A percentile compares a stretch with the other conserved stretches of the same genome.
Evolutionary conservation across 2,113 vertebrate genomes (phyloP).

Genomic region (Apteryx mantelli): DNA sequence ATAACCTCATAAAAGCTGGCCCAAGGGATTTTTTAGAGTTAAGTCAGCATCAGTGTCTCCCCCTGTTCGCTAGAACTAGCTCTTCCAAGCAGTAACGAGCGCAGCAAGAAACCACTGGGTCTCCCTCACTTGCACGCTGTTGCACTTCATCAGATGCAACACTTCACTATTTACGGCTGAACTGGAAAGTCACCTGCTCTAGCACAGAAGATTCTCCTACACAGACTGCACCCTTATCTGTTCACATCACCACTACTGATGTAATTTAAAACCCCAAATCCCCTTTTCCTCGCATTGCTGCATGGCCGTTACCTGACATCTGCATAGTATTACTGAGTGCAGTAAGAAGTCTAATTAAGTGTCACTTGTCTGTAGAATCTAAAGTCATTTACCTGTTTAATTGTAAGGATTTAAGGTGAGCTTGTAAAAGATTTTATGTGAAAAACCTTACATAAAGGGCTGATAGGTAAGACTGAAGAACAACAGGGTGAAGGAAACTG

Average conservation of each 20-base stretch:
- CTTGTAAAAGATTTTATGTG: background rate
- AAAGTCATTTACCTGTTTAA: background rate
- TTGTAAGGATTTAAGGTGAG: background rate
- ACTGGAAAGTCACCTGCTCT: rapidly evolving
- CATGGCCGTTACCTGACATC: background rate
- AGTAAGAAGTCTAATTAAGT: background rate
- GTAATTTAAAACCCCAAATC: background rate
- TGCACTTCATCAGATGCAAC: background rate
- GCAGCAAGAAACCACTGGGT: background rate
- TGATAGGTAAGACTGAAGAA: background rate
- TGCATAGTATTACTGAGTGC: background rate
- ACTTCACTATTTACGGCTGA: background rate
- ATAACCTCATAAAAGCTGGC: background rate
- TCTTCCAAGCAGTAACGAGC: too few species aligned
- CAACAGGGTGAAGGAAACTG: background rate
- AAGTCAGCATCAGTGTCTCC: background rate
- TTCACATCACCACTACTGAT: background rate
- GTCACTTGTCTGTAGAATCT: background rate
- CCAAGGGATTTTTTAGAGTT: background rate
- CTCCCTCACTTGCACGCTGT: background rate
- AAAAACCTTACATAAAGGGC: background rate
- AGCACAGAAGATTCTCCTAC: rapidly evolving
- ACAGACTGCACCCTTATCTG: background rate
- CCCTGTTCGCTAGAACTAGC: background rate
- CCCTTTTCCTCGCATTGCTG: background rate